Conservation (phyloP, 1,140 invertebrate species). For the Brachionus koreanus region DNA sequence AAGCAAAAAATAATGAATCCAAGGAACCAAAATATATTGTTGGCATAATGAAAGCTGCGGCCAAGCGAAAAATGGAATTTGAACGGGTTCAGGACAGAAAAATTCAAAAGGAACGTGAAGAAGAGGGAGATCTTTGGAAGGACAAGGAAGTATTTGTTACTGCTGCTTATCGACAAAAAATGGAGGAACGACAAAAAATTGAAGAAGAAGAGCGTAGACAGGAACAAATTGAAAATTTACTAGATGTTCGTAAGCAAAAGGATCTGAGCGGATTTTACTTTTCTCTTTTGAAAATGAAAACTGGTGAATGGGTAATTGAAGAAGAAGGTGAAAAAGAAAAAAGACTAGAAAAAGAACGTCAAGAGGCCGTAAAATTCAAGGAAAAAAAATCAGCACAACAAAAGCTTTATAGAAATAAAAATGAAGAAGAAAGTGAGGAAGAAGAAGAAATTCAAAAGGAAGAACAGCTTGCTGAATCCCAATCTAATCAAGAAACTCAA, state of each 20-base stretch:
- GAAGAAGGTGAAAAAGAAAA: slow-evolving; percentile 42
- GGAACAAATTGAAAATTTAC: slow-evolving; percentile 35
- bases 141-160: slow-evolving; percentile 50
- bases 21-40: slow-evolving; percentile 48
- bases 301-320: slow-evolving; percentile 42
- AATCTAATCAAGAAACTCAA: not conserved
- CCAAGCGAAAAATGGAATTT: slow-evolving; percentile 45
- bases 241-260: slow-evolving; percentile 37
- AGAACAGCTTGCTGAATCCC: not conserved
- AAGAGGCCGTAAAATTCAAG: slow-evolving; percentile 33
- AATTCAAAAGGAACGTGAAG: slow-evolving; percentile 48
- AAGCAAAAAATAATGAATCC: not conserved
- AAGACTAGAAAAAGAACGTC: not conserved
- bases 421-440: slow-evolving; percentile 26
- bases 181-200: slow-evolving; percentile 44
- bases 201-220: slow-evolving; percentile 40
- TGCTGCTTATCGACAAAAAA: slow-evolving; percentile 47
- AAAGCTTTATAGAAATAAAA: not conserved
- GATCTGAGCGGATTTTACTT: slow-evolving; percentile 35
- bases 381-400: not conserved
- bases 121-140: slow-evolving; percentile 47
- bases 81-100: slow-evolving; percentile 48
- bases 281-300: slow-evolving; percentile 41
- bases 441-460: not conserved
- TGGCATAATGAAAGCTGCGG: slow-evolving; percentile 47